Conservation (phyloP, 2,888 invertebrate species). For the Helobdella robusta region DNA sequence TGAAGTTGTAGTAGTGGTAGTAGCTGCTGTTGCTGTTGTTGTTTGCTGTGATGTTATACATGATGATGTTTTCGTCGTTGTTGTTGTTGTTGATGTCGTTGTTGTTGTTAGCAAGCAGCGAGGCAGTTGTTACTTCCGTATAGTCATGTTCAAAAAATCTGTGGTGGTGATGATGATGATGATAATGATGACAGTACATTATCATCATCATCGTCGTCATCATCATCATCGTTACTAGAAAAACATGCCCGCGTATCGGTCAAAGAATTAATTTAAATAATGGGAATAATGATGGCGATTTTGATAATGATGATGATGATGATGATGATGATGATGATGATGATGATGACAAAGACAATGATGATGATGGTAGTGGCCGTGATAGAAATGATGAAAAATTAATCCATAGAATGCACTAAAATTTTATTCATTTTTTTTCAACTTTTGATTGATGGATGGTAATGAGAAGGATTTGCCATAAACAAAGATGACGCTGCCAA, state of each 20-base stretch:
- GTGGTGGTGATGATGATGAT: no score
- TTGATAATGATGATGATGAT: neutral
- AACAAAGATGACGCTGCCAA: no score
- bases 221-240: neutral
- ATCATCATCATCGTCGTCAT: slow-evolving; percentile 10
- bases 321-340: neutral
- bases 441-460: no score
- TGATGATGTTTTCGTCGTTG: neutral
- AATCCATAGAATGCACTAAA: no score
- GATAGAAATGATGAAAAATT: neutral
- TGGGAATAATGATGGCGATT: neutral
- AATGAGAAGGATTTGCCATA: no score
- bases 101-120: no score
- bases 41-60: neutral
- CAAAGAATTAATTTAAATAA: neutral
- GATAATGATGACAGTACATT: no score
- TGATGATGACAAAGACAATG: neutral
- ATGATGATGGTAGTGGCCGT: neutral
- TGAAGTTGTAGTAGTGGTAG: neutral
- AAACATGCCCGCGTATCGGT: neutral
- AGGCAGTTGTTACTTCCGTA: no score
- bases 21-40: neutral
- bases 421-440: no score
- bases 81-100: neutral
- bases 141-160: no score